phyloP scores from a whole-genome alignment of 2,797 vertebrate species.

The Sebastes cheni region DNA sequence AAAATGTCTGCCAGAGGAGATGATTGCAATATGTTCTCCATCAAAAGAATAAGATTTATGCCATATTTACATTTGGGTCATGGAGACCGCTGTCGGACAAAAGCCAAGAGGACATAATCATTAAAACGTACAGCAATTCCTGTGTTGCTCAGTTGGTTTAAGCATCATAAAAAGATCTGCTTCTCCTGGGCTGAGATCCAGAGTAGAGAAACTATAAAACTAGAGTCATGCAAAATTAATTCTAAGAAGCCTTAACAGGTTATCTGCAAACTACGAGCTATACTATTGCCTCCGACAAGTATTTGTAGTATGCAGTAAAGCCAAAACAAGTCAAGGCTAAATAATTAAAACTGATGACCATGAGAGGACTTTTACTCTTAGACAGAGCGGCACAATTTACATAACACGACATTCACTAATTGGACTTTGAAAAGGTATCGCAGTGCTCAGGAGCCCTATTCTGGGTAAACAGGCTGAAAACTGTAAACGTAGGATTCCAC shows the following conservation, averaged over 20 bases:
- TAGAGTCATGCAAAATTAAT: constrained; percentile 39
- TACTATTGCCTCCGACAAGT: not conserved
- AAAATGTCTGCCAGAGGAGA: not conserved
- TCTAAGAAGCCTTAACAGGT: constrained; percentile 29
- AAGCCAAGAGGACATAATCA: constrained; percentile 6
- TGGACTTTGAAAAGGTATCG: not conserved
- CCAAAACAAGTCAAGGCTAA: not conserved
- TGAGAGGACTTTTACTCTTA: not conserved
- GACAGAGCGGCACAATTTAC: not conserved
- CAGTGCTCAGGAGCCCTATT: not conserved
- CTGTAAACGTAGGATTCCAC: not conserved
- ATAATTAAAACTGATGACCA: not conserved
- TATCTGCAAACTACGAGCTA: not conserved
- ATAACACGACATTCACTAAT: not conserved
- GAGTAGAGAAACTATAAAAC: constrained; percentile 13
- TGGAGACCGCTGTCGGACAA: not conserved
- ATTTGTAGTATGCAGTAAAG: not conserved
- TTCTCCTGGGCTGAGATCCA: constrained; percentile 29
- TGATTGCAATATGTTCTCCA: not conserved
- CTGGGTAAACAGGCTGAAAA: constrained; percentile 18
- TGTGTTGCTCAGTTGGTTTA: constrained; percentile 14
- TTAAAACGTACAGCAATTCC: constrained; percentile 7
- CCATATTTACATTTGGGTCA: constrained; percentile 7
- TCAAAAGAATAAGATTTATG: constrained; percentile 6
- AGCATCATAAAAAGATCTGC: constrained; percentile 31